phyloP scores from a whole-genome alignment of 2,113 vertebrate genomes.

The Theristicus caerulescens region DNA sequence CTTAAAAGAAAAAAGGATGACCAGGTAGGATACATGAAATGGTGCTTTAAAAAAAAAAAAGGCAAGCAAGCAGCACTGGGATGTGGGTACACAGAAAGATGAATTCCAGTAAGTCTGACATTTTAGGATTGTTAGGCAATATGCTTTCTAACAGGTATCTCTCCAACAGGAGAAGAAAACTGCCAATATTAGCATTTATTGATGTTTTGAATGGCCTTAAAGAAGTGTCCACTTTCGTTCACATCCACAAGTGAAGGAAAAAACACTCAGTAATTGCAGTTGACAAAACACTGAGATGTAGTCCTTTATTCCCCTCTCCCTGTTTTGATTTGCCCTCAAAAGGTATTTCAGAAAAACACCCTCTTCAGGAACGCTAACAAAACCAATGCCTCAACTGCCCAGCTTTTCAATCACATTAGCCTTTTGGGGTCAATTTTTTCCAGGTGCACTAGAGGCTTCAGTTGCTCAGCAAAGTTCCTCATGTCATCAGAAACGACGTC shows the following conservation, averaged over 20 bases:
- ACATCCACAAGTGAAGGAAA: not conserved
- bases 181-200: not conserved
- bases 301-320: not conserved
- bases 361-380: not conserved
- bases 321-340: not conserved
- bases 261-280: fast-evolving
- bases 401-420: constrained; percentile 69
- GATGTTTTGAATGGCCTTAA: not conserved
- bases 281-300: fast-evolving
- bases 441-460: constrained; percentile 93
- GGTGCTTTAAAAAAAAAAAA: not conserved
- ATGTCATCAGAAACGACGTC: constrained; percentile 90
- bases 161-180: not conserved
- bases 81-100: not conserved
- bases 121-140: not conserved
- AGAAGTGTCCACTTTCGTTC: not conserved
- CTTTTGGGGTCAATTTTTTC: constrained; percentile 98
- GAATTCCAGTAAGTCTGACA: not conserved
- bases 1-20: not conserved
- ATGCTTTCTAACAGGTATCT: not conserved
- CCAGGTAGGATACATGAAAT: not conserved
- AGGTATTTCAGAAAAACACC: not conserved
- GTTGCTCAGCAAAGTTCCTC: constrained; percentile 94
- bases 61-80: not conserved
- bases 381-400: not conserved